Base-by-base conservation (phyloP, 2,888 invertebrate species). In the Sinopyrophorus schimmeli region DNA sequence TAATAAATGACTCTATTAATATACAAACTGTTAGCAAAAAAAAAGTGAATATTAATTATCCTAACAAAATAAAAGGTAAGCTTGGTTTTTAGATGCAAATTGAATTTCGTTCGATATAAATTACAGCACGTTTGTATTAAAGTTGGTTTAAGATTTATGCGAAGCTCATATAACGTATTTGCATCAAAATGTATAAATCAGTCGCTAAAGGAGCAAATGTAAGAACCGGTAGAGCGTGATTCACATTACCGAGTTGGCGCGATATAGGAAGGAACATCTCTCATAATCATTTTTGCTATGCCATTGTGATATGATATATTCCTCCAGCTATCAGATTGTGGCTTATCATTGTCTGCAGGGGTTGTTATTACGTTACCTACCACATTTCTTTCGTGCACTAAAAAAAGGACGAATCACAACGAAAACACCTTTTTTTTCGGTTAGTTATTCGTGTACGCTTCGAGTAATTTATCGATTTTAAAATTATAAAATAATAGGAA, bases 221-320 rank as follows among this genome's bases (percentile, higher is more conserved):
- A 69, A 68, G 70, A 69, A 70, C 70, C 70, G 70, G 67, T 65
- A 70, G 68, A 68, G 68, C 69, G 69, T 68, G 70, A 70, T 70
- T 69, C 67, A 68, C 70, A 68, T 69, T 69, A 69, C 69, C 68
- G 66, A 66, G 66, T 59, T 61, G 61, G 64, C 63, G 65, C 64
- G 64, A 66, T 69, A 67, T 68, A 70, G 71, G 71, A 72, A 72
- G 71, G 71, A 72, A 72, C 71, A 69, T 70, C 69, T 67, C 70
- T 65, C 68, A 70, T 72, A 72, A 72, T 72, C 72, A 72, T 72
- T 72, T 72, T 71, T 70, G 71, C 68, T 65, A 66, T 66, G 70
- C 69, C 69, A 70, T 72, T 72, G 72, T 72, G 69, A 68, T 70
- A 66, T 71, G 71, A 72, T 71, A 70, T 71, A 72, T 70, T 55